phyloP scores from a whole-genome alignment of 2,888 invertebrate species.

The Aphelenchoides bicaudatus region DNA sequence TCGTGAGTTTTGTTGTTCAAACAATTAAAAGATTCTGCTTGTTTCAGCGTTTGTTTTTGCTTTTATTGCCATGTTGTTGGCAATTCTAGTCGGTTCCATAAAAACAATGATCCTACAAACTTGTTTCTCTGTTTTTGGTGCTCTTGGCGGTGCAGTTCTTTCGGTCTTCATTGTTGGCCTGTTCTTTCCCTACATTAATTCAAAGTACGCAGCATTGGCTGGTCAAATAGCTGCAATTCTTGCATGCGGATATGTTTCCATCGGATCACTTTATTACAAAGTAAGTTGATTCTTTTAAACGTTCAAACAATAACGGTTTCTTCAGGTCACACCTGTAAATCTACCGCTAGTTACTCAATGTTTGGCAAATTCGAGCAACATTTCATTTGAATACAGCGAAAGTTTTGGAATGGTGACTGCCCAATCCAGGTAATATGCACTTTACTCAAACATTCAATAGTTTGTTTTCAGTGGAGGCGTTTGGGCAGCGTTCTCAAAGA shows the following conservation, averaged over 20 bases:
- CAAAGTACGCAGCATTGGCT: constrained; percentile 69
- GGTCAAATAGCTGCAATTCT: constrained; percentile 70
- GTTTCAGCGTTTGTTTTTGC: constrained; percentile 36
- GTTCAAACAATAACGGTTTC: neutral
- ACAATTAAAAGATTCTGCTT: neutral
- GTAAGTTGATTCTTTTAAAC: constrained; percentile 22
- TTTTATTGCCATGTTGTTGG: constrained; percentile 25
- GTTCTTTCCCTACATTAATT: constrained; percentile 45
- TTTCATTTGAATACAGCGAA: constrained; percentile 12
- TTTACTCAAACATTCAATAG: neutral
- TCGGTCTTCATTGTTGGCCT: constrained; percentile 50
- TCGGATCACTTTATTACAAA: constrained; percentile 38
- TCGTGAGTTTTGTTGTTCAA: constrained; percentile 30
- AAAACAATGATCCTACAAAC: constrained; percentile 37
- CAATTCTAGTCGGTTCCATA: constrained; percentile 22
- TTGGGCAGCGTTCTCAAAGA: constrained; percentile 22
- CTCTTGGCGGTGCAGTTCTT: constrained; percentile 52
- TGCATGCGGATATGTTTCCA: constrained; percentile 77
- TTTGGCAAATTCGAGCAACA: constrained; percentile 12
- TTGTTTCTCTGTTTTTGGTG: constrained; percentile 49
- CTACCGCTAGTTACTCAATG: constrained; percentile 27
- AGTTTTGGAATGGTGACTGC: constrained; percentile 17
- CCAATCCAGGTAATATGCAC: neutral
- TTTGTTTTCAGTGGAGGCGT: constrained; percentile 29
- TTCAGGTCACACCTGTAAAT: constrained; percentile 26